These are phyloP conservation scores for Trematocara variabile DNA, from an alignment of 2,113 vertebrate species.

Conservation along the genomic window DNA sequence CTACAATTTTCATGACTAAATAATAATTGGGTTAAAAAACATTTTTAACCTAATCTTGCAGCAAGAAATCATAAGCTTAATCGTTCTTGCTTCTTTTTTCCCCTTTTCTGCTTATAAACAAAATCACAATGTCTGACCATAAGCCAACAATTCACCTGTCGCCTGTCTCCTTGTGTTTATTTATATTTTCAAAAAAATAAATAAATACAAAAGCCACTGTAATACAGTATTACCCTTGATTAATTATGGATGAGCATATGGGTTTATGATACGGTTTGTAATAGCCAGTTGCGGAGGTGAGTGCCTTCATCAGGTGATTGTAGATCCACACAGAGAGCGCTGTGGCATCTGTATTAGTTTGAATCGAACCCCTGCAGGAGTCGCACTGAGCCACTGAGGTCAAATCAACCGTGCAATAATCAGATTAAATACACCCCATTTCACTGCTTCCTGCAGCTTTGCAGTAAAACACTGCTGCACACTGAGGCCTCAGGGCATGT, in stretches of 20 bases:
- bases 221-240: conserved; percentile 30
- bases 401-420: conserved; percentile 62
- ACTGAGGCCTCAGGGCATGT: conserved; percentile 4
- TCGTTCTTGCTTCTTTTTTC: background rate
- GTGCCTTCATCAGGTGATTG: background rate
- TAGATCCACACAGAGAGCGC: background rate
- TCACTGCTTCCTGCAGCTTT: conserved; percentile 53
- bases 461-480: conserved; percentile 17
- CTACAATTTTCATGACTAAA: background rate
- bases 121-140: background rate
- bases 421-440: conserved; percentile 61
- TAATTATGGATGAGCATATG: conserved; percentile 49
- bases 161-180: background rate
- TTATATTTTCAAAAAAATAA: background rate
- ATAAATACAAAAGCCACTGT: background rate
- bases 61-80: background rate
- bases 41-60: background rate
- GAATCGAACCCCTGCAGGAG: conserved; percentile 20
- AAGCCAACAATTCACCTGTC: background rate
- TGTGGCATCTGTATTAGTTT: background rate
- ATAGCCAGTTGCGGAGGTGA: background rate
- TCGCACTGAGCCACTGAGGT: conserved; percentile 18
- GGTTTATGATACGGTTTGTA: conserved; percentile 16
- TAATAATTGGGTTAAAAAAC: background rate
- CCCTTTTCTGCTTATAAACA: background rate